Conservation (phyloP, 64 coral and sea anemone genomes). For the Stichodactyla helianthus region DNA sequence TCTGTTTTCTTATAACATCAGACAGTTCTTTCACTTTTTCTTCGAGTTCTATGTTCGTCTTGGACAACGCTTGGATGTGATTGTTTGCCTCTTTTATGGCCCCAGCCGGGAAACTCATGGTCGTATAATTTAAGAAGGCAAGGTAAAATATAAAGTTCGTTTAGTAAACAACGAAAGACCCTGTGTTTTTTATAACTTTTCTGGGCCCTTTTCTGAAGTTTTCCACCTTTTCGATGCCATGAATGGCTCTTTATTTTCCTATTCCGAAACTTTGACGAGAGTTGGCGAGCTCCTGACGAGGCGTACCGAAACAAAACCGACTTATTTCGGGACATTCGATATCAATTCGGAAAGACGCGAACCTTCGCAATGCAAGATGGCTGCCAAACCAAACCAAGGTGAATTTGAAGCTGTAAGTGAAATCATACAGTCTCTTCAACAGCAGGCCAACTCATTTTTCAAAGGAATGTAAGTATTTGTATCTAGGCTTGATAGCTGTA, state of each 20-base stretch:
- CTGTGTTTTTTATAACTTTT: not conserved
- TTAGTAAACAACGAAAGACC: not conserved
- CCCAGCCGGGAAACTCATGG: constrained; percentile 35
- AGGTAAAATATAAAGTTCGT: not conserved
- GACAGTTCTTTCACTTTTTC: constrained; percentile 60
- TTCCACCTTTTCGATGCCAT: not conserved
- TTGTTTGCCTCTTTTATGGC: constrained; percentile 61
- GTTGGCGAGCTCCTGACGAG: not conserved
- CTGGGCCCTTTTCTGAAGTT: too few species aligned
- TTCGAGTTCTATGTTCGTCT: constrained; percentile 48
- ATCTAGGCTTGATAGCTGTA: not conserved
- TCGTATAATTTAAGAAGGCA: not conserved
- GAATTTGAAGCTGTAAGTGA: constrained; percentile 45
- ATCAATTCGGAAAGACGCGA: not conserved
- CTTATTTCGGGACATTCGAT: not conserved
- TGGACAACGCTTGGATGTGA: constrained; percentile 50
- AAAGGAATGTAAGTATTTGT: constrained; percentile 49
- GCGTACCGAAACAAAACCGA: not conserved
- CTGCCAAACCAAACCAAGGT: not conserved
- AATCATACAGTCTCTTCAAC: constrained; percentile 26
- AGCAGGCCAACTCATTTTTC: constrained; percentile 56
- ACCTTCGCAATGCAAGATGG: not conserved
- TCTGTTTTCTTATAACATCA: constrained; percentile 26
- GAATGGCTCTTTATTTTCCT: not conserved
- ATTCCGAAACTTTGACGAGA: not conserved